Base-by-base conservation (phyloP, 2,797 vertebrate species). In the Falco novaeseelandiae region DNA sequence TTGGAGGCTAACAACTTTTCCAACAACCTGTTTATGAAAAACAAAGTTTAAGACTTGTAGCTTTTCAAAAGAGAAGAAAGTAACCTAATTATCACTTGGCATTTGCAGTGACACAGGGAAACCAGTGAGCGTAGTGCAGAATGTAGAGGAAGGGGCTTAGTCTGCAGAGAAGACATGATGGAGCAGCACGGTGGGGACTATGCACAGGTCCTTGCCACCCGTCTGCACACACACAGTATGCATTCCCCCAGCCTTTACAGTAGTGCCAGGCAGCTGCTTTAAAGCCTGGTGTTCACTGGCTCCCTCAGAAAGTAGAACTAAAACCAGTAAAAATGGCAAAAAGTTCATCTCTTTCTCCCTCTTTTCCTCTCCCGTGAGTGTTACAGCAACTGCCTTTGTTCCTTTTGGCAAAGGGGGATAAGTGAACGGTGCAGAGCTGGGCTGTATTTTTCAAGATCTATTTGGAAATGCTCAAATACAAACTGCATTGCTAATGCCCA, bases 1-100 rank as follows among this genome's bases (percentile, higher is more conserved):
- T 95, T 42, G 32, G 65, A 90, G 38, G 34, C 52, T 52, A 83
- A 79, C 59, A 87, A 95, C 73, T 95, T 91, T 84, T 88, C 49
- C 87, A 80, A 44, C 9, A 46, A 80, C 63, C 44, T 83, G 40
- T 40, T 71, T 36, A n/a, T 70, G 59, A 46, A 80, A 73, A 74
- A 46, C 5, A 12, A 85, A 46, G 34, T 66, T 96, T 87, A n/a
- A 63, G 83, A 23, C 12, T 25, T 19, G 20, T 34, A 19, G 44
- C 38, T 83, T 71, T 77, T 55, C 42, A 61, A 23, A 73, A 46
- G 34, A 67, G 26, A 58, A 25, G n/a, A 71, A 18, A 80, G 30
- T 17, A 38, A 57, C 8, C 5, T 2, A 1, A 1, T 49, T 40
- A 15, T 12, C 44, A 27, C 20, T 62, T 52, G 62, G 34, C 42